Percentiles rank a stretch among this genome's conserved stretches.
These are phyloP conservation scores for Cecropterus lyciades DNA, from an alignment of 1,140 invertebrate species.

Conservation along the genomic window DNA sequence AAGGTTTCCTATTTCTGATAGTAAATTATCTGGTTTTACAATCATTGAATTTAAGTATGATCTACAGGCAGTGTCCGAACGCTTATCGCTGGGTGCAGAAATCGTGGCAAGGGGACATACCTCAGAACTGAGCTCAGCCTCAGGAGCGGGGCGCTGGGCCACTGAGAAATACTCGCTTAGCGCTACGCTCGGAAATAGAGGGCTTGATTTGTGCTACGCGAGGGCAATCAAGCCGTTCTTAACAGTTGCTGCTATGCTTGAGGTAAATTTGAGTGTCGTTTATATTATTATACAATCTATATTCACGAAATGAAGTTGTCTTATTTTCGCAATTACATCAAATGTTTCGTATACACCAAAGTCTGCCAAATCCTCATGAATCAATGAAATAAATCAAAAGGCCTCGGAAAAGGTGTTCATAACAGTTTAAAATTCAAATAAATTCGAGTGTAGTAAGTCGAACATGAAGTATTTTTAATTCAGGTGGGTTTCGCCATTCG, in stretches of 20 bases:
- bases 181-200: conserved; percentile 71
- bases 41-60: conserved; percentile 6
- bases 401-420: too few relatives aligned
- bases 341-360: too few relatives aligned
- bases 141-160: conserved; percentile 63
- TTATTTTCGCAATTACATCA: too few relatives aligned
- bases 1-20: too few relatives aligned
- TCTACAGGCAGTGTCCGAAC: conserved; percentile 61
- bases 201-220: conserved; percentile 71
- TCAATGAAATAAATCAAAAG: too few relatives aligned
- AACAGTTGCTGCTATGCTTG: conserved; percentile 73
- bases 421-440: too few relatives aligned
- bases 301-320: too few relatives aligned
- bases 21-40: too few relatives aligned
- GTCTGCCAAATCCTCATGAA: too few relatives aligned
- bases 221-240: conserved; percentile 63
- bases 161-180: conserved; percentile 61
- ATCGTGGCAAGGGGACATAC: conserved; percentile 64
- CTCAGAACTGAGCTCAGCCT: conserved; percentile 65
- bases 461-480: neutral
- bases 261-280: conserved; percentile 50
- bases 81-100: conserved; percentile 68
- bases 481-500: conserved; percentile 72
- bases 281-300: too few relatives aligned
- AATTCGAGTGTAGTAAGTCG: too few relatives aligned